Evolutionary conservation across 2,113 vertebrate genomes (phyloP), one percentile per base, ranked within the genome.

Genomic region (Stegastes partitus): DNA sequence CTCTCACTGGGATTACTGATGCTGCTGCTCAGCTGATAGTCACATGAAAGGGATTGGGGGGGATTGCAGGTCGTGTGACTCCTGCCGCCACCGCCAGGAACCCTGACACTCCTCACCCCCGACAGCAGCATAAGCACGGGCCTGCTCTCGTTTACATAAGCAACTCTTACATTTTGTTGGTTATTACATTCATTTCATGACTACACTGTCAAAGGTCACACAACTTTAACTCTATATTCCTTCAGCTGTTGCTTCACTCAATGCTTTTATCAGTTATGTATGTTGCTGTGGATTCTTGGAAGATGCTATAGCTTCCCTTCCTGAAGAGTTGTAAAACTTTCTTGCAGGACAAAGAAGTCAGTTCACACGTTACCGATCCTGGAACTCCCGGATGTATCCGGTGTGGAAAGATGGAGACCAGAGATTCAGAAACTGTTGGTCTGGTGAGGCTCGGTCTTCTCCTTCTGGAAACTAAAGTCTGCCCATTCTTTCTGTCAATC

Each of bases 21-120:
- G 81, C 45, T 78, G 82, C 51, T 74, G 71, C 85, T 97, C 97
- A 97, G 96, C 95, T 98, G 97, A 98, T 89, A 81, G 93, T 97
- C 97, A 98, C 97, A 98, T 97, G 97, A 95, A 96, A 94, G 45
- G 92, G 96, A 95, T 96, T 97, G 93, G 84, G 86, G 91, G 90
- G 90, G 95, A 93, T 94, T 94, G 93, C 64, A 76, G 76, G 74
- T 93, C 96, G 90, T 95, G 95, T 98, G 96, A 96, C 84, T 93
- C 87, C 58, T 82, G 76, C 85, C 9, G 31, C 31, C 31, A 34
- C 31, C 31, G 37, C 77, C 81, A 86, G 82, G 82, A 88, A 81
- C 90, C 71, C 70, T 64, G 9, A 74, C 73, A 67, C 68, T 62
- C 58, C 71, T 76, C 31, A 67, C 45, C 56, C 64, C 76, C 39